Evolutionary conservation across 1,140 invertebrate species (phyloP), one percentile per base, ranked within the genome.

Genomic region (Psilanteris sp.): DNA sequence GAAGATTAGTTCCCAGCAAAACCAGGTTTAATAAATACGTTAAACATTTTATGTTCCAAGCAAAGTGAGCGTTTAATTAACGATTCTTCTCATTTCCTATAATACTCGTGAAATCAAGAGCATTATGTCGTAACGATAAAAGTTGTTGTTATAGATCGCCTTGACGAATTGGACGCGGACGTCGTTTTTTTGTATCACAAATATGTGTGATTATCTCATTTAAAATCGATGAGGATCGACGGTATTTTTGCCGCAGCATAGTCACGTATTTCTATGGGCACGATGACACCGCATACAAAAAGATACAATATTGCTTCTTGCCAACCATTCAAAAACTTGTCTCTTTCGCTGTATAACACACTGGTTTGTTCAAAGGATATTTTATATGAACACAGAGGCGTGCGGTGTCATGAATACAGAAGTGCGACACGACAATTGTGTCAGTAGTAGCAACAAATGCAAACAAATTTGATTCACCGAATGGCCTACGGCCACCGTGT

Each of bases 401-500:
- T 18, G 48, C 1, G 7, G 13, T 41, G 32, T 20, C 14, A 20
- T 27, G 32, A 39, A 50, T 44, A 52, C 57, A 55, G 27, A 46
- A 37, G 55, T 50, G 67, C 59, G 54, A 52, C 34, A 31, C 55
- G 41, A 68, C 66, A 71, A 66, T 61, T 50, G 54, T 55, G 46
- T 16, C 59, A 50, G 55, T 54, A 29, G 37, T 41, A 54, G 9
- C 74, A 68, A 81, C 72, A 82, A 77, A 48, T 52, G 81, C 76
- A 81, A 83, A 83, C 81, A 83, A 80, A 83, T 79, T 67, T 64
- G 41, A 41, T 34, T 37, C 24, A 55, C 26, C 46, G 44, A 29
- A 52, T 18, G 32, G 13, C 27, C 31, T 29, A 18, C 9, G 43
- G 34, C 48, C 29, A 26, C 8, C 29, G 57, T 57, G 66, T 70